Evolutionary conservation across 2,113 vertebrate genomes (phyloP).

Genomic region (Tragulus kanchil): DNA sequence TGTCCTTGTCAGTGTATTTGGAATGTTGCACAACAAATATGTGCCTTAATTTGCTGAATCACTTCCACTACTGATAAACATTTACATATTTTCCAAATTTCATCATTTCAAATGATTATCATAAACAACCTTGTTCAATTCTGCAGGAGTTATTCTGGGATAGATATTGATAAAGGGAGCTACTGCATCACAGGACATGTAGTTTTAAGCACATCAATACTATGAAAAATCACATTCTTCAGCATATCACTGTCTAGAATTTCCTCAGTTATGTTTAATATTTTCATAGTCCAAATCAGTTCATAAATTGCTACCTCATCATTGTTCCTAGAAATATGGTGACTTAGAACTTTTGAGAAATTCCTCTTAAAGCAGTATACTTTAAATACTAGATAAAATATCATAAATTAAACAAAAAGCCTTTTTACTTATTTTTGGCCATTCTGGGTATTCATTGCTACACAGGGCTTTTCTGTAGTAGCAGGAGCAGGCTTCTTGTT

Average conservation of each 20-base stretch:
- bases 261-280: not conserved
- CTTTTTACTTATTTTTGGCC: not conserved
- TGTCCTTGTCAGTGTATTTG: not conserved
- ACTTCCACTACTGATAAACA: not conserved
- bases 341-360: not conserved
- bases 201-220: not conserved
- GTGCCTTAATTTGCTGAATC: not conserved
- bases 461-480: too few species aligned
- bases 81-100: constrained; percentile 12
- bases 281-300: not conserved
- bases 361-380: not conserved
- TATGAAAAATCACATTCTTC: not conserved
- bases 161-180: not conserved
- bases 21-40: not conserved
- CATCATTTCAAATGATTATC: not conserved
- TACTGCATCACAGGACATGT: not conserved
- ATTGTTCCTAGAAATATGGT: not conserved
- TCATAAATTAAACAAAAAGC: not conserved
- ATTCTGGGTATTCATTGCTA: too few species aligned
- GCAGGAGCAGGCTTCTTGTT: too few species aligned
- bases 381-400: not conserved
- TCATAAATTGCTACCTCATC: not conserved
- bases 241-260: not conserved
- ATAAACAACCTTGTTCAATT: not conserved
- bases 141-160: not conserved